Conservation (phyloP, 2,888 invertebrate genomes). For the Anthrax anthrax region DNA sequence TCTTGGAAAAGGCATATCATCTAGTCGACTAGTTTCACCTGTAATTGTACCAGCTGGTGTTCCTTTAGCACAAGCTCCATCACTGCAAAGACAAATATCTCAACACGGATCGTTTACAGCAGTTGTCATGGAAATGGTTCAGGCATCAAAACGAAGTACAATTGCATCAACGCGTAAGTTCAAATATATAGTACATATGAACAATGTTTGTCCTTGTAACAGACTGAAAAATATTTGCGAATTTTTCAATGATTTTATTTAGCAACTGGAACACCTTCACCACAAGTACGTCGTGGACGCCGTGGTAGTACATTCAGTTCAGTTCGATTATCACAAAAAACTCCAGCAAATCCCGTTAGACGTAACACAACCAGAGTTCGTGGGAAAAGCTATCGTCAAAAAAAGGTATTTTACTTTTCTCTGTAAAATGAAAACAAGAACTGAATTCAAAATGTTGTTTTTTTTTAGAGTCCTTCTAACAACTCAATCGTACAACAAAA, state of each 20-base stretch:
- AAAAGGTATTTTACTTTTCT: slow-evolving; percentile 29
- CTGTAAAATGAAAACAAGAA: no score
- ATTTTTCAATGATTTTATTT: no score
- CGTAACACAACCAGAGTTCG: slow-evolving; percentile 42
- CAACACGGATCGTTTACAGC: slow-evolving; percentile 68
- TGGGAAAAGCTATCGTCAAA: slow-evolving; percentile 31
- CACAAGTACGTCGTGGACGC: slow-evolving; percentile 31
- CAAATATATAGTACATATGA: no score
- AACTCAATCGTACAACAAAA: slow-evolving; percentile 29
- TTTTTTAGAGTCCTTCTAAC: slow-evolving; percentile 28
- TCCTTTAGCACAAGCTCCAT: slow-evolving; percentile 40
- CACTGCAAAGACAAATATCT: slow-evolving; percentile 50
- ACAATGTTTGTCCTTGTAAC: no score
- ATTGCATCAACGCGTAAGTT: slow-evolving; percentile 31
- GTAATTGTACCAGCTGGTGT: slow-evolving; percentile 27
- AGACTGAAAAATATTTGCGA: no score
- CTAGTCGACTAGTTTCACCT: slow-evolving; percentile 29
- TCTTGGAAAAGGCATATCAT: slow-evolving; percentile 39
- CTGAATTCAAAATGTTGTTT: no score
- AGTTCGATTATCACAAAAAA: slow-evolving; percentile 40
- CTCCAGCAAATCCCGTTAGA: slow-evolving; percentile 38
- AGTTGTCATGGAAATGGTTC: slow-evolving; percentile 79
- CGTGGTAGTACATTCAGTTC: slow-evolving; percentile 41
- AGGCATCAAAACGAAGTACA: slow-evolving; percentile 41
- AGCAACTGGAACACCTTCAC: slow-evolving; percentile 34